phyloP scores from a whole-genome alignment of 2,797 vertebrate species.

The Peromyscus eremicus region DNA sequence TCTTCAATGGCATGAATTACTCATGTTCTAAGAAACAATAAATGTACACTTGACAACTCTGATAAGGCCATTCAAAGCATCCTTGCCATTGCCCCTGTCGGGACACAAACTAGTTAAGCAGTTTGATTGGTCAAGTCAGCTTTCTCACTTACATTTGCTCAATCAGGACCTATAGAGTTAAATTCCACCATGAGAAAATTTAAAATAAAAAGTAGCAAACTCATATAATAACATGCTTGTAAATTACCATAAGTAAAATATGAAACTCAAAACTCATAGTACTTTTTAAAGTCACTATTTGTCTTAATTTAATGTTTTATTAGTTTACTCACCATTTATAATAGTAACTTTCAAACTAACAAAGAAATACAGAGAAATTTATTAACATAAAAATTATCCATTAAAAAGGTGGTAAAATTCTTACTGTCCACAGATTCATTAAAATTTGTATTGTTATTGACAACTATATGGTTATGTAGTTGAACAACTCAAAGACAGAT shows the following conservation, averaged over 20 bases:
- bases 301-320: slow-evolving; percentile 4
- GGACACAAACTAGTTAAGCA: not conserved
- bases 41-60: not conserved
- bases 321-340: slow-evolving; percentile 23
- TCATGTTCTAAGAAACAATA: not conserved
- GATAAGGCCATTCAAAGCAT: not conserved
- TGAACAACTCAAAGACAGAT: slow-evolving; percentile 21
- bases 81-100: not conserved
- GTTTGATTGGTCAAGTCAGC: not conserved
- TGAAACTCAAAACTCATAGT: not conserved
- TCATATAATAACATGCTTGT: not conserved
- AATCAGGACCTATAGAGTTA: not conserved
- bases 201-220: slow-evolving; percentile 35
- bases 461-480: not conserved
- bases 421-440: slow-evolving; percentile 9
- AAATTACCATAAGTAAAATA: slow-evolving; percentile 8
- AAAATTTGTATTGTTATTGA: slow-evolving; percentile 15
- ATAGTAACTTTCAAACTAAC: not conserved
- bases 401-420: slow-evolving; percentile 48
- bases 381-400: not conserved
- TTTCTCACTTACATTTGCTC: not conserved
- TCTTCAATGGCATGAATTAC: not conserved
- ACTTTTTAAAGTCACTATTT: not conserved
- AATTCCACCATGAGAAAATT: not conserved
- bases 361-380: not conserved